These are phyloP conservation scores for Orthochromis malagaraziensis DNA, from an alignment of 2,113 vertebrate species.

Conservation along the genomic window DNA sequence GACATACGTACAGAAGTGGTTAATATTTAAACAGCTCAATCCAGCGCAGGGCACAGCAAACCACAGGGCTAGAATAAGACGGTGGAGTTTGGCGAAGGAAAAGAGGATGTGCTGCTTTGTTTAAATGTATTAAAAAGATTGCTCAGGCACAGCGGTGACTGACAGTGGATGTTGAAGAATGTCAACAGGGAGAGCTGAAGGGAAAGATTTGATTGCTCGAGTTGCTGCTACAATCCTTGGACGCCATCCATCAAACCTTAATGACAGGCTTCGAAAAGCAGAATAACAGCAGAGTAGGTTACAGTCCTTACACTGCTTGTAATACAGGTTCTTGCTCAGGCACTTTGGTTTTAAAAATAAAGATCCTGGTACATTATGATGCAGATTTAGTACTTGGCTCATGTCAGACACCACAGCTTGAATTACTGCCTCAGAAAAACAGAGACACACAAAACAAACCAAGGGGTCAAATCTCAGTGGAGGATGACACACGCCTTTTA, in stretches of 20 bases:
- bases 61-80: background rate
- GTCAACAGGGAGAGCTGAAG: background rate
- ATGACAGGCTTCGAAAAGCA: slow-evolving; percentile 23
- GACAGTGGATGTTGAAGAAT: background rate
- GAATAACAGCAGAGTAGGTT: background rate
- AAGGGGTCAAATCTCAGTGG: background rate
- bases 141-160: background rate
- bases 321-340: background rate
- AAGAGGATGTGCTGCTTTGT: background rate
- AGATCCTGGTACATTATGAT: background rate
- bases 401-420: background rate
- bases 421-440: background rate
- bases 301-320: background rate
- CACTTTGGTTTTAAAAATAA: background rate
- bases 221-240: background rate
- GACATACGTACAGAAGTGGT: slow-evolving; percentile 22
- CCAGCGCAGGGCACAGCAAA: slow-evolving; percentile 22
- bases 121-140: background rate
- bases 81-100: background rate
- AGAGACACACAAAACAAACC: background rate
- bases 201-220: background rate
- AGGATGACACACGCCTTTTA: background rate
- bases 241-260: slow-evolving; percentile 27
- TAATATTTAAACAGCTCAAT: slow-evolving; percentile 60
- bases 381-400: background rate